Base-by-base conservation (phyloP, 2,888 invertebrate genomes). In the Rhingia campestris region DNA sequence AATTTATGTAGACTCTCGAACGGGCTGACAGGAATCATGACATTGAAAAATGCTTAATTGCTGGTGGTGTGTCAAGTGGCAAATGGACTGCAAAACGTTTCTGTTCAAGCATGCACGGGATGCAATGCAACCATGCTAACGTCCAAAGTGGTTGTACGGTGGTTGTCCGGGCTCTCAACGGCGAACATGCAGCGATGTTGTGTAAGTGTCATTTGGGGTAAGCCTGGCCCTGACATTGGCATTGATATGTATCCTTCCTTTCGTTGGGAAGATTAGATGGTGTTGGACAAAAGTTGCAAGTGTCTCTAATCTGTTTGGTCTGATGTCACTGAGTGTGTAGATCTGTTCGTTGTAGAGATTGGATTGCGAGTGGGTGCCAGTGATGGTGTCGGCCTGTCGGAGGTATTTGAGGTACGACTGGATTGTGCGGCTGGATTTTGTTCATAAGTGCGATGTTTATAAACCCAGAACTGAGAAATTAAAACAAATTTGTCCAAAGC, bases 11-110 rank as follows among this genome's bases (percentile, higher is more conserved):
- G 72, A 66, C 64, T 64, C 75, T 81, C 67, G 56, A 53, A 53
- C 67, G 45, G 67, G 59, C 74, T 76, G 72, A 35, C 72, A 81
- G 67, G 61, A 81, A 77, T 76, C 76, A 81, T 81, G 81, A 81
- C 81, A 81, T 77, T 77, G 81, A 81, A 81, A 81, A 81, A 81
- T 81, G 72, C 77, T 77, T 81, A 81, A 81, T 81, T 81, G 81
- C 76, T 81, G 66, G 81, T 81, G 81, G 81, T 81, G 76, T 81
- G 81, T 81, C 81, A 81, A 81, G 81, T 81, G 81, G 81, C 70
- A 81, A 81, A 81, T 77, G 81, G 81, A 81, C 81, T 81, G 72
- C 76, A 58, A 54, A 81, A 66, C 53, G 81, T 53, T 59, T 61
- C 45, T 41, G 64, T 35, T 64, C 64, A 33, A 30, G 58, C 64